Evolutionary conservation across 2,888 invertebrate species (phyloP).

Genomic region (Stegophylla sp.): DNA sequence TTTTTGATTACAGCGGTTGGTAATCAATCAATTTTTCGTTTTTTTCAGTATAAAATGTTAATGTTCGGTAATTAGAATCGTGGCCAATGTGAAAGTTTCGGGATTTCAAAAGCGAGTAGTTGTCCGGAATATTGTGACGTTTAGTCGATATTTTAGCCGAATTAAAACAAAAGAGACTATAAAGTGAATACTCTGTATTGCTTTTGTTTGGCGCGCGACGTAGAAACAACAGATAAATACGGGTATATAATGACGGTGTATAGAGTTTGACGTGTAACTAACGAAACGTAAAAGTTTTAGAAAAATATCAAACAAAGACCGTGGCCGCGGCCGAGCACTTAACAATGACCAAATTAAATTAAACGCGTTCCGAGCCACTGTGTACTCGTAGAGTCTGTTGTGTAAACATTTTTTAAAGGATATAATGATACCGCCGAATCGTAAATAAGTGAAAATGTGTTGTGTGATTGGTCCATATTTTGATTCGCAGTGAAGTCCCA

Average conservation of each 20-base stretch:
- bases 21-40: too few relatives aligned
- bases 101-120: not conserved
- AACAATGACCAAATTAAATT: not conserved
- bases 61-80: not conserved
- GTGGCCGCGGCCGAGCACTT: not conserved
- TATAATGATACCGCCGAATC: not conserved
- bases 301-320: conserved; percentile 7
- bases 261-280: not conserved
- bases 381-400: not conserved
- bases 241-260: conserved; percentile 15
- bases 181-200: not conserved
- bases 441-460: not conserved
- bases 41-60: not conserved
- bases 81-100: not conserved
- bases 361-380: not conserved
- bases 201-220: conserved; percentile 1
- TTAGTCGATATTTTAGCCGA: conserved; percentile 19
- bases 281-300: conserved; percentile 7
- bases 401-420: not conserved
- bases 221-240: conserved; percentile 20
- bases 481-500: too few relatives aligned
- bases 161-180: conserved; percentile 36
- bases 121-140: not conserved
- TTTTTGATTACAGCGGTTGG: too few relatives aligned
- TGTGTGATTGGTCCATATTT: too few relatives aligned